A percentile compares a stretch with the other conserved stretches of the same genome.
Evolutionary conservation across 2,113 vertebrate species (phyloP).

Genomic region (Beaufortia kweichowensis): DNA sequence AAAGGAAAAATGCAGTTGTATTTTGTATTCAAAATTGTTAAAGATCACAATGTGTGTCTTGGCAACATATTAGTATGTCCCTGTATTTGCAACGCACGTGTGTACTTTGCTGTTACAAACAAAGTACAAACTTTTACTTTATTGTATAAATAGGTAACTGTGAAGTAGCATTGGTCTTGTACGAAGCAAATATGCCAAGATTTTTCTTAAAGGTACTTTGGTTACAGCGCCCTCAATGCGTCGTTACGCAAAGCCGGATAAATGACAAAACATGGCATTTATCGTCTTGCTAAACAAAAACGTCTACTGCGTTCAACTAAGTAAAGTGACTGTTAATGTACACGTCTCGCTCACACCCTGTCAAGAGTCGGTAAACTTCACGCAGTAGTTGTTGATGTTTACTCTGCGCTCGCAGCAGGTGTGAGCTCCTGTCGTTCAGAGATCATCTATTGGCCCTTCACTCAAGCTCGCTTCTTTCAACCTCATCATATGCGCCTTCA

Average conservation of each 20-base stretch:
- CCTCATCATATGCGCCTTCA: constrained; percentile 19
- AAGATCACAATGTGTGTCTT: no score
- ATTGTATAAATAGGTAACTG: no score
- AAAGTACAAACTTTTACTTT: no score
- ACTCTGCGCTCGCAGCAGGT: constrained; percentile 67
- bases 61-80: no score
- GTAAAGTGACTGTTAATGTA: constrained; percentile 42
- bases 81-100: no score
- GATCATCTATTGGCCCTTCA: constrained; percentile 21
- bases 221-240: constrained; percentile 59
- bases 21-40: no score
- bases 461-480: constrained; percentile 3
- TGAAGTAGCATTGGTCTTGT: no score
- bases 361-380: constrained; percentile 62
- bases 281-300: background rate
- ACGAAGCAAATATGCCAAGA: no score
- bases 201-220: no score
- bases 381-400: constrained; percentile 69
- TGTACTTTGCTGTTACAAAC: no score
- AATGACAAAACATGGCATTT: background rate
- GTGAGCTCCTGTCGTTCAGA: constrained; percentile 39
- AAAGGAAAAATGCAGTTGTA: no score
- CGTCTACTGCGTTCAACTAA: background rate
- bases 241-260: constrained; percentile 60
- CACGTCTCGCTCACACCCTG: constrained; percentile 64